A percentile compares a stretch with the other conserved stretches of the same genome.
phyloP scores from a whole-genome alignment of 2,113 vertebrate species.

The Cyphomyrus plagiostoma region DNA sequence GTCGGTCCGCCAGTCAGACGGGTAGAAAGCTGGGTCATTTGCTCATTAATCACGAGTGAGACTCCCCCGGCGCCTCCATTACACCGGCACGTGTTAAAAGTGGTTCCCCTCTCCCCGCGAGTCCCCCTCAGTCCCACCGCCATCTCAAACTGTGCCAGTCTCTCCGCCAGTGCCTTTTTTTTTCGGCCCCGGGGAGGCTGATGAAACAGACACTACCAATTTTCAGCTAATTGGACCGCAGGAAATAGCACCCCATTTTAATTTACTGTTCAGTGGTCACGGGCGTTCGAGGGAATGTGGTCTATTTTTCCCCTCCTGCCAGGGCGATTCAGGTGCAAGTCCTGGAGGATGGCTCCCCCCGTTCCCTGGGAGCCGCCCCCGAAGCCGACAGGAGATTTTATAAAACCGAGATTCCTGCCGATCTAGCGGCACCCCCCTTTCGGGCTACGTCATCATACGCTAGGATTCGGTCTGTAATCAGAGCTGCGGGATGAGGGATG shows the following conservation, averaged over 20 bases:
- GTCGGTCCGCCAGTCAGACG: background rate
- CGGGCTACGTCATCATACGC: background rate
- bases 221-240: slow-evolving; percentile 56
- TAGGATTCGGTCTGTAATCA: background rate
- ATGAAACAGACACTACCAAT: slow-evolving; percentile 52
- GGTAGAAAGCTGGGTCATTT: background rate
- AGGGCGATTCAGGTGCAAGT: slow-evolving; percentile 46
- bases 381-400: background rate
- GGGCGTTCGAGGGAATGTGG: slow-evolving; percentile 46
- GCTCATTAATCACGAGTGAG: background rate
- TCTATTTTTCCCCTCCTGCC: slow-evolving; percentile 27
- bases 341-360: slow-evolving; percentile 15
- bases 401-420: background rate
- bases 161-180: slow-evolving; percentile 19
- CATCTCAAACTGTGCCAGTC: slow-evolving; percentile 22
- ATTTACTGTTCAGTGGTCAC: slow-evolving; percentile 52
- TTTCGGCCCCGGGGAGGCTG: slow-evolving; percentile 36
- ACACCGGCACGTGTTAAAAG: background rate
- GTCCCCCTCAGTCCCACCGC: slow-evolving; percentile 27
- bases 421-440: no score
- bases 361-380: background rate
- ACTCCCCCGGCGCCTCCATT: background rate
- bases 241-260: slow-evolving; percentile 66
- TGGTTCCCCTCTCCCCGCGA: background rate
- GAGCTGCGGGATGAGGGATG: background rate